Conservation (phyloP, 2,797 vertebrate species). For the Huso huso region DNA sequence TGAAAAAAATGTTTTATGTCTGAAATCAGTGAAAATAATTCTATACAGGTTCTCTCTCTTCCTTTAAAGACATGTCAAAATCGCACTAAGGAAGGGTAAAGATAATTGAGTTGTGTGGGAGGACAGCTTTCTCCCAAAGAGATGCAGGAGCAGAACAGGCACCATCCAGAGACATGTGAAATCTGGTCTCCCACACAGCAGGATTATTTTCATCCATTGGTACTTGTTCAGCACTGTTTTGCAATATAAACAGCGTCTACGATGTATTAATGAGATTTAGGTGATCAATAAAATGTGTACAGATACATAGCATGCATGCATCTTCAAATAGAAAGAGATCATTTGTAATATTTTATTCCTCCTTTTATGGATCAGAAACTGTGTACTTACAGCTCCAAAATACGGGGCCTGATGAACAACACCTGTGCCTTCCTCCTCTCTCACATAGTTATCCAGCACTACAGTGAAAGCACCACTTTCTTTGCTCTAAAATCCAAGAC, state of each 20-base stretch:
- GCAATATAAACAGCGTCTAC: no score
- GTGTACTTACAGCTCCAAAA: constrained; percentile 87
- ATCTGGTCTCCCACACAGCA: not conserved
- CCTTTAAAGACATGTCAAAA: not conserved
- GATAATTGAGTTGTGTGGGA: constrained; percentile 12
- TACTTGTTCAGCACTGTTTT: no score
- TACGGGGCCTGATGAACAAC: constrained; percentile 97
- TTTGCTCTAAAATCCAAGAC: constrained; percentile 54
- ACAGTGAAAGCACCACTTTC: constrained; percentile 83
- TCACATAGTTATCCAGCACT: constrained; percentile 82
- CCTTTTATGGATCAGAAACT: not conserved
- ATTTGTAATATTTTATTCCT: no score
- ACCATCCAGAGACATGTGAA: not conserved
- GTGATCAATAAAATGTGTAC: no score
- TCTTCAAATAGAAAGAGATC: no score
- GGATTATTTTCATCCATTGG: not conserved
- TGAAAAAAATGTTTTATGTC: no score
- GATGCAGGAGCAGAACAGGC: not conserved
- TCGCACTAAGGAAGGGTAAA: not conserved
- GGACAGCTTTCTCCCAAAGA: constrained; percentile 6
- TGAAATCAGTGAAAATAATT: no score
- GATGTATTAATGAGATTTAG: no score
- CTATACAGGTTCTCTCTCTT: not conserved
- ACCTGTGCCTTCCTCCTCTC: constrained; percentile 91
- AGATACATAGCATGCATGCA: no score